phyloP scores from a whole-genome alignment of 2,113 vertebrate genomes.

The Prochilodus magdalenae region DNA sequence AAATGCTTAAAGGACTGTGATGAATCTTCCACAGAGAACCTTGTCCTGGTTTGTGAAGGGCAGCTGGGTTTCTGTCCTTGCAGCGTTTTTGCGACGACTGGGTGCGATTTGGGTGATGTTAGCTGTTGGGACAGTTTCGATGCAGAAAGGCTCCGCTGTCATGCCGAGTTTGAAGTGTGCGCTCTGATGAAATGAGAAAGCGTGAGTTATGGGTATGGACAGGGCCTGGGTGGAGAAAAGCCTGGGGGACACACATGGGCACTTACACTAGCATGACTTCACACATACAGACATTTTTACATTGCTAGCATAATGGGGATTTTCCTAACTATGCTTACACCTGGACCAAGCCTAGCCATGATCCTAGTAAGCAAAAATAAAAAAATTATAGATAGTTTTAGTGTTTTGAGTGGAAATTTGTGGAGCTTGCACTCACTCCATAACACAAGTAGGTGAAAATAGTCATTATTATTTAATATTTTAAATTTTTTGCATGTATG shows the following conservation, averaged over 20 bases:
- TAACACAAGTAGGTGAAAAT: too few relatives aligned
- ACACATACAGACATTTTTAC: not conserved
- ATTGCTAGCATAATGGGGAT: not conserved
- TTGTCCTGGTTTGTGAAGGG: conserved; percentile 14
- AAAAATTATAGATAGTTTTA: too few relatives aligned
- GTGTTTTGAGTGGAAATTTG: too few relatives aligned
- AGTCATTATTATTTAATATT: too few relatives aligned
- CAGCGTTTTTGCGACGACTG: conserved; percentile 1
- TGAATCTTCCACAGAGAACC: not conserved
- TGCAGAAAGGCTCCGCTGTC: conserved; percentile 40
- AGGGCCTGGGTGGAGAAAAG: conserved; percentile 23
- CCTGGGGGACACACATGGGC: conserved; percentile 31
- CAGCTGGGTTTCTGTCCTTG: not conserved
- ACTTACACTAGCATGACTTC: conserved; percentile 12
- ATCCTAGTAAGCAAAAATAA: not conserved
- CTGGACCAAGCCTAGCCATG: not conserved
- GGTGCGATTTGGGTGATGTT: conserved; percentile 30
- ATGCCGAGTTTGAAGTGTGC: conserved; percentile 23
- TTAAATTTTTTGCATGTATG: too few relatives aligned
- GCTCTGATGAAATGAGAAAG: conserved; percentile 24
- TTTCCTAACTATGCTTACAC: not conserved
- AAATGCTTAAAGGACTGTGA: not conserved
- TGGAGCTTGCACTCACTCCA: too few relatives aligned
- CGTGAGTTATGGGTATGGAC: conserved; percentile 39
- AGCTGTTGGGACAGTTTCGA: conserved; percentile 36